phyloP scores from a whole-genome alignment of 1,140 invertebrate species.

The Magallana ariakensis region DNA sequence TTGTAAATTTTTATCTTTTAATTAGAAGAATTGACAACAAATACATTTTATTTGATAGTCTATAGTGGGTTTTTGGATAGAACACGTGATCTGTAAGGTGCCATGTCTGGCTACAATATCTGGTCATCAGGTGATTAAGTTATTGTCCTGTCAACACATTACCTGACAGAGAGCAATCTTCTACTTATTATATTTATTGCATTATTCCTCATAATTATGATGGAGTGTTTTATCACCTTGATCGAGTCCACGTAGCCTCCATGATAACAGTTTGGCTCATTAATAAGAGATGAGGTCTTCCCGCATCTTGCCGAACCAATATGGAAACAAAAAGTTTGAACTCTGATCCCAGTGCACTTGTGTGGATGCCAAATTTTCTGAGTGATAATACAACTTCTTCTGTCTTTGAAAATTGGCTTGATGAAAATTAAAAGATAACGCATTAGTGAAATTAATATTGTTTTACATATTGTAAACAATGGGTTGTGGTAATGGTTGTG shows the following conservation, averaged over 20 bases:
- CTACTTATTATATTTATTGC: not conserved
- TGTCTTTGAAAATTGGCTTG: too few species aligned
- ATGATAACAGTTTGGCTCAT: not conserved
- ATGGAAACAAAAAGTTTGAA: not conserved
- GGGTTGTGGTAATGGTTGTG: too few species aligned
- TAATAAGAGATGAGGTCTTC: slow-evolving; percentile 21
- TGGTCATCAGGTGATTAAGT: not conserved
- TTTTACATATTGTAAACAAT: too few species aligned
- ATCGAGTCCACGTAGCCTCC: not conserved
- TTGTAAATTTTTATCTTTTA: too few species aligned
- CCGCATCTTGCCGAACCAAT: not conserved
- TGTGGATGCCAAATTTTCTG: too few species aligned
- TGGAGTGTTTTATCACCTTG: not conserved
- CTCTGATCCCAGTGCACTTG: not conserved
- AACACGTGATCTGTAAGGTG: not conserved
- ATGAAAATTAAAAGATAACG: too few species aligned
- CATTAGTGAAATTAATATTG: too few species aligned
- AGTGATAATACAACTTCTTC: too few species aligned
- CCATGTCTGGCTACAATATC: not conserved
- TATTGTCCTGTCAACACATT: not conserved
- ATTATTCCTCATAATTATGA: slow-evolving; percentile 20
- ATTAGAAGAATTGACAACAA: too few species aligned
- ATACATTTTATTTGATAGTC: too few species aligned
- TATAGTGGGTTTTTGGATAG: too few species aligned
- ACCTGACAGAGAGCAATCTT: not conserved